phyloP scores from a whole-genome alignment of 1,140 invertebrate genomes.

The Caenorhabditis briggsae region DNA sequence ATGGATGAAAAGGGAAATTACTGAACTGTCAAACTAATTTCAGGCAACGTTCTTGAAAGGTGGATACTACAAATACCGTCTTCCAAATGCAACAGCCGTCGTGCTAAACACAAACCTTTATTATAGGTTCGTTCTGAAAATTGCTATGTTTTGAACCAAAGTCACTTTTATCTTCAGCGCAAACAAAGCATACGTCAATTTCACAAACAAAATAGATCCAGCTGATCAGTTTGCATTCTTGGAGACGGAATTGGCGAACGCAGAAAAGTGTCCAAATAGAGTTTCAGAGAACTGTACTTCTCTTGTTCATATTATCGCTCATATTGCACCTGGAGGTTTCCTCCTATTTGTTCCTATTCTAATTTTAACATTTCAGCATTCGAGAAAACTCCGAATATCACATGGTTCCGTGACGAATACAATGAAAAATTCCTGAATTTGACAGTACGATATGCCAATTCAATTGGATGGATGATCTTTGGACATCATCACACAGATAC shows the following conservation, averaged over 20 bases:
- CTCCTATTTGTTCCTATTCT: background rate
- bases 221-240: conserved; percentile 74
- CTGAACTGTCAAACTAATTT: background rate
- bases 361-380: conserved; percentile 61
- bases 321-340: conserved; percentile 74
- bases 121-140: conserved; percentile 60
- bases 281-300: conserved; percentile 31
- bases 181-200: conserved; percentile 66
- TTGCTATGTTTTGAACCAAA: no score
- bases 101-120: conserved; percentile 77
- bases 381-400: conserved; percentile 70
- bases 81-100: conserved; percentile 65
- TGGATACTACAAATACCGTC: conserved; percentile 70
- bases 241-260: conserved; percentile 66
- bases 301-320: conserved; percentile 71
- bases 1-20: background rate
- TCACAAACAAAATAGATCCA: conserved; percentile 69
- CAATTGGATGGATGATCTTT: conserved; percentile 75
- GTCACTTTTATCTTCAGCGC: background rate
- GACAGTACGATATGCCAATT: conserved; percentile 66
- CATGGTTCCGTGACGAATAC: conserved; percentile 70
- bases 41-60: conserved; percentile 73
- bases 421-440: conserved; percentile 71
- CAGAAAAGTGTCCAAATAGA: conserved; percentile 55
- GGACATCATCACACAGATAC: conserved; percentile 77